Evolutionary conservation across 1,140 invertebrate species (phyloP).

Genomic region (Paraescarpia echinospica): DNA sequence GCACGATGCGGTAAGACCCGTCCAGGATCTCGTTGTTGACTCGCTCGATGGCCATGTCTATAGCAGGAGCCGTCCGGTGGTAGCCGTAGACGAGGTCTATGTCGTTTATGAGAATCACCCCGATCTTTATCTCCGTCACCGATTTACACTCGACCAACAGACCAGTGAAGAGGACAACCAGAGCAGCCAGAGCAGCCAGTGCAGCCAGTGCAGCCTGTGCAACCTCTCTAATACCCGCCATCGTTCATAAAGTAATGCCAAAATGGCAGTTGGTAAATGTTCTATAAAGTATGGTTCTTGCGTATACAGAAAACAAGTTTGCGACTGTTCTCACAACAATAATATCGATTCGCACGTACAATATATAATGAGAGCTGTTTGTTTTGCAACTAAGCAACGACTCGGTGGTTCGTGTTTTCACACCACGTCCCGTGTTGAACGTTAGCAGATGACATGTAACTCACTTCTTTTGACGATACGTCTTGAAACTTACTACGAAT

Average conservation of each 20-base stretch:
- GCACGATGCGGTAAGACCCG: slow-evolving; percentile 31
- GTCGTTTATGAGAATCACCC: slow-evolving; percentile 33
- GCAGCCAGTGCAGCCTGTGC: background rate
- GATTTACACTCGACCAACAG: background rate
- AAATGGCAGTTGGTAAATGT: background rate
- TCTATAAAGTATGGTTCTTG: background rate
- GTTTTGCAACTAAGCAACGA: background rate
- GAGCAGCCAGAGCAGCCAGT: background rate
- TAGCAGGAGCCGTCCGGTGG: slow-evolving; percentile 36
- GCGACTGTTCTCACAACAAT: background rate
- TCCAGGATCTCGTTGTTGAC: slow-evolving; percentile 41
- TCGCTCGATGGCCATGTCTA: slow-evolving; percentile 40
- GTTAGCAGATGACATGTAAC: background rate
- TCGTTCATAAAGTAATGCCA: background rate
- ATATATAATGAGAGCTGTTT: background rate
- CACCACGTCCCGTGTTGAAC: background rate
- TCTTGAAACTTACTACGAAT: background rate
- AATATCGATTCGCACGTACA: background rate
- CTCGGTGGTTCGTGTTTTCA: background rate
- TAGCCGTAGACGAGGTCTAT: slow-evolving; percentile 36
- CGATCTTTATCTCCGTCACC: slow-evolving; percentile 31
- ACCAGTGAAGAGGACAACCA: background rate
- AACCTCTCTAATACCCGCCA: background rate
- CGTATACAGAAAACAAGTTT: too few relatives aligned
- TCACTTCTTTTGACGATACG: background rate